Base-by-base conservation (phyloP, 2,797 vertebrate genomes). In the Characodon lateralis region DNA sequence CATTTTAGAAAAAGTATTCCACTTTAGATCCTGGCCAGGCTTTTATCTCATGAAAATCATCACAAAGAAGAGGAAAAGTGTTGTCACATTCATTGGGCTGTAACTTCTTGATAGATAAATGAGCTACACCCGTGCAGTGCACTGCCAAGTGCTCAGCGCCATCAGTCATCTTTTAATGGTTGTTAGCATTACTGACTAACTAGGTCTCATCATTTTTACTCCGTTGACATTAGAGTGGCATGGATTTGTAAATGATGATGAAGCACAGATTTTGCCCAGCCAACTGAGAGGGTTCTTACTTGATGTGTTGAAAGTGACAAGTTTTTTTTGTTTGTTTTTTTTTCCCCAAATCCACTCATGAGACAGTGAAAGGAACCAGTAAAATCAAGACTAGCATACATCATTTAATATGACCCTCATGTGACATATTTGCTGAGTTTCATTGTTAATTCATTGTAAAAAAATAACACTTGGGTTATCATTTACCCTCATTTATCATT, bases 91-190 rank as follows among this genome's bases (percentile, higher is more conserved):
- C 59, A 31, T 39, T 6, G 28, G 71, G 59, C 74, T 77, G 73
- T n/a, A 72, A 77, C 75, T 48, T 83, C 48, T 77, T 74, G 82
- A 82, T 72, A 70, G 80, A 88, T 85, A 74, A 89, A 84, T 28
- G 79, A 83, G 26, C 58, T 75, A 14, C 79, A 46, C 76, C 65
- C 41, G 35, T 18, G 13, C 72, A 41, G 51, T 66, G 22, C 10
- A 22, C 66, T 59, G 53, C 71, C 77, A 55, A 14, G 73, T 69
- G 71, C n/a, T 28, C 61, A 2, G 10, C 20, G 26, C 63, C 86
- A 88, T 89, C 90, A 71, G 58, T 89, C 88, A 87, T 35, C 74
- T 48, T 48, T 71, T 89, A 88, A 90, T 91, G 88, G 80, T 77
- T 89, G 84, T 88, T 90, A 84, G 78, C 83, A 70, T 91, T 75